Percentiles rank a stretch among this genome's conserved stretches.
These are phyloP conservation scores for Catocala nupta DNA, from an alignment of 2,888 invertebrate species.

Conservation along the genomic window DNA sequence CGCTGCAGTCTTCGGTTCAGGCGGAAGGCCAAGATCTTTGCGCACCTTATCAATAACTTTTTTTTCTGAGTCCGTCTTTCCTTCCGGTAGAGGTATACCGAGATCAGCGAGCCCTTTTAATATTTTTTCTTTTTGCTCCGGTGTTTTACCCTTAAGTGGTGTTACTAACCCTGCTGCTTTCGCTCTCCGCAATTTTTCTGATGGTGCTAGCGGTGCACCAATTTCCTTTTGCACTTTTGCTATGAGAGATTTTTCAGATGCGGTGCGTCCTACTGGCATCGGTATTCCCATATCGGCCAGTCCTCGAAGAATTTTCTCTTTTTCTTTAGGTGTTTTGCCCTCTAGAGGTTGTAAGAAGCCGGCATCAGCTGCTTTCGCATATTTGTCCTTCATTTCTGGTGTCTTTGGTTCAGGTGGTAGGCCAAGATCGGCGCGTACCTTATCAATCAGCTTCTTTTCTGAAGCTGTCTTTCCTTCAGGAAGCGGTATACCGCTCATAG, in stretches of 20 bases:
- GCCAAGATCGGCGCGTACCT: slow-evolving; percentile 22
- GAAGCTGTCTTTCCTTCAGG: slow-evolving; percentile 34
- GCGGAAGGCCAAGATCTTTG: slow-evolving; percentile 32
- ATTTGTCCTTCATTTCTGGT: slow-evolving; percentile 18
- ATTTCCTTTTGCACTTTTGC: slow-evolving; percentile 32
- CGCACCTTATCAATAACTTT: slow-evolving; percentile 19
- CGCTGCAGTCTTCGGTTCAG: slow-evolving; percentile 47
- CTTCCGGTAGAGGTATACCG: slow-evolving; percentile 26
- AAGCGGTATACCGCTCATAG: slow-evolving; percentile 16
- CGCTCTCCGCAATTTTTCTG: slow-evolving; percentile 44
- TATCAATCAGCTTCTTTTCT: slow-evolving; percentile 23
- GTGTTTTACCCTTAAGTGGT: slow-evolving; percentile 19
- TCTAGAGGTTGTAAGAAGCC: slow-evolving; percentile 7
- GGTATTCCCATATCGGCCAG: slow-evolving; percentile 17
- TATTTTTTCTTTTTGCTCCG: slow-evolving; percentile 24
- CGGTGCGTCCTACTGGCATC: background rate
- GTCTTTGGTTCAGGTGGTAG: slow-evolving; percentile 32
- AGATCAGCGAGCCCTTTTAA: slow-evolving; percentile 14
- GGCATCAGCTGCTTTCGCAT: slow-evolving; percentile 10
- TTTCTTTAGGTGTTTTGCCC: slow-evolving; percentile 7
- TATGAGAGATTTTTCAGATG: slow-evolving; percentile 13
- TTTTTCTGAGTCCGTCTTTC: slow-evolving; percentile 25
- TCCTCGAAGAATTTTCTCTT: slow-evolving; percentile 17
- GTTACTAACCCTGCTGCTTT: slow-evolving; percentile 48
- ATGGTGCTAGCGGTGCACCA: background rate